phyloP scores from a whole-genome alignment of 2,113 vertebrate genomes.

The Rhipidura dahli region DNA sequence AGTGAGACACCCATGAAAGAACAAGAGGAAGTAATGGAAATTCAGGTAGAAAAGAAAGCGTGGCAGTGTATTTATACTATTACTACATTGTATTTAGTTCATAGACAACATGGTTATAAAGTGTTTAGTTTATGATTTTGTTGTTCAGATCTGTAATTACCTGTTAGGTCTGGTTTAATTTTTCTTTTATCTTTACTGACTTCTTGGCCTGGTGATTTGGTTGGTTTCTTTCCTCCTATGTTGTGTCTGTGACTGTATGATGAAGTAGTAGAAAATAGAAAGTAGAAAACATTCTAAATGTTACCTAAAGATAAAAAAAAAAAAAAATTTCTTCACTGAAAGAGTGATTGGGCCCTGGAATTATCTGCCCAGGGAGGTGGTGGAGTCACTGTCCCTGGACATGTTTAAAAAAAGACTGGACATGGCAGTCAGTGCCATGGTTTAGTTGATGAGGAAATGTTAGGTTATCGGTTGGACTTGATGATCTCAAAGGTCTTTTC shows the following conservation, averaged over 20 bases:
- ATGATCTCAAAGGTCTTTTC: not conserved
- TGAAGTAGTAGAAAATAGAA: not conserved
- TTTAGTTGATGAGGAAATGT: not conserved
- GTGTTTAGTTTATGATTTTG: not conserved
- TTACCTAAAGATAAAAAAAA: not conserved
- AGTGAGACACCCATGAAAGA: slow-evolving; percentile 91
- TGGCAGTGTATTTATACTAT: too few species aligned
- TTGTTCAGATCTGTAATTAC: not conserved
- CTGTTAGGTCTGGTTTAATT: not conserved
- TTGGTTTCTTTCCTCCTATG: not conserved
- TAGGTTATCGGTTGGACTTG: not conserved
- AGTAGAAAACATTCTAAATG: not conserved
- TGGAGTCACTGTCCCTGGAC: not conserved
- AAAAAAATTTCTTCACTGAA: not conserved
- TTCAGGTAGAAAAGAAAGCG: slow-evolving; percentile 72
- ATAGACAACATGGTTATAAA: not conserved
- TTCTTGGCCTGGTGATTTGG: not conserved
- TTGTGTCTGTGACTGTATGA: not conserved
- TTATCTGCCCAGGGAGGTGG: not conserved
- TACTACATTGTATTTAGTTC: not conserved
- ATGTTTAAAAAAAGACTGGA: not conserved
- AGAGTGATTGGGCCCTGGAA: not conserved
- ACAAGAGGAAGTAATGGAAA: slow-evolving; percentile 81
- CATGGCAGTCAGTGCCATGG: not conserved
- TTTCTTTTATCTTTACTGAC: not conserved